Evolutionary conservation across 2,888 invertebrate species (phyloP), one percentile per base, ranked within the genome.

Genomic region (Drosophila villosipedis): DNA sequence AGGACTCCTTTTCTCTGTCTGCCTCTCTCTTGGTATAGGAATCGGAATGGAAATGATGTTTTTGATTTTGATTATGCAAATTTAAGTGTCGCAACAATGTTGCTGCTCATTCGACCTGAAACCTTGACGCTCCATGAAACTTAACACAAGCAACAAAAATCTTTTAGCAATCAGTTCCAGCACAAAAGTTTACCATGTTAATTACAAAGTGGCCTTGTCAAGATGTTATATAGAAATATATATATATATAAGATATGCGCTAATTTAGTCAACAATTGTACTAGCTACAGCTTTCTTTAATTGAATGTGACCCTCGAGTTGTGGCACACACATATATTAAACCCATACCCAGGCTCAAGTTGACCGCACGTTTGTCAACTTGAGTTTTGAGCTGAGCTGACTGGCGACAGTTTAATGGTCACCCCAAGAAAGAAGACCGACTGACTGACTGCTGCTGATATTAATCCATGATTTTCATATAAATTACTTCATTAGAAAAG

Each of bases 51-150:
- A 89, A 89, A 86, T 87, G 82, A 86, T 86, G 88, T 90, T 91
- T 91, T 91, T 90, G 91, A 91, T 91, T 91, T 91, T 90, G 91
- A 89, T 91, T 91, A 91, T 91, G 91, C 83, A 91, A 91, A 91
- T 91, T 91, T 91, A 91, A 91, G 91, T 91, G 91, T 91, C 80
- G 83, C 82, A 91, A 91, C 91, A 91, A 91, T 90, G 86, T 86
- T 89, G 84, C 39, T 39, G 39, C 73, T 82, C 80, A 91, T 88
- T 82, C 80, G 72, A 83, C 74, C 76, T 54, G 78, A 84, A 80
- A 80, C 68, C 71, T 78, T 78, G 81, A 75, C 68, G 73, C 73
- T 67, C 70, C 68, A 73, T 71, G 70, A 71, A 78, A 68, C 64
- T 62, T 55, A 47, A 57, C 41, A 25, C 31, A 25, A 31, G 41